phyloP scores from a whole-genome alignment of 2,113 vertebrate genomes.

The Malurus melanocephalus region DNA sequence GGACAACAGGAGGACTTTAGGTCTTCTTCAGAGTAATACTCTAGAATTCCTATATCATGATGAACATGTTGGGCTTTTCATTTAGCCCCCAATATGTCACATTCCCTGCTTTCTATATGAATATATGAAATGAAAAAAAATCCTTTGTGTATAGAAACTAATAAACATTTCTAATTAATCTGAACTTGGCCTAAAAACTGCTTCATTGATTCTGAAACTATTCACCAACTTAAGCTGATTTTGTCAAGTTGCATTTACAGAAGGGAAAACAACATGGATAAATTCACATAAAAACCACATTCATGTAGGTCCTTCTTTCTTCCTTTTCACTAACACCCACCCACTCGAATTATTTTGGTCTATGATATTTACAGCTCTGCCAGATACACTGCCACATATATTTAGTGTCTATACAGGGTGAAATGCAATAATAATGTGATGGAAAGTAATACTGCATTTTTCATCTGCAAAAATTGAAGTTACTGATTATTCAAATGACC shows the following conservation, averaged over 20 bases:
- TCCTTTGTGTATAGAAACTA: not conserved
- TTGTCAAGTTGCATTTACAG: not conserved
- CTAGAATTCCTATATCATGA: not conserved
- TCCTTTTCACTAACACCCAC: slow-evolving; percentile 9
- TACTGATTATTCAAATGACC: not conserved
- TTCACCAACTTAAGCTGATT: not conserved
- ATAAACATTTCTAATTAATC: not conserved
- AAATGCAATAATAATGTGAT: not conserved
- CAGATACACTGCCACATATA: not conserved
- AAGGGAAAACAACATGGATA: not conserved
- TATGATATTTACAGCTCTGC: slow-evolving; percentile 19
- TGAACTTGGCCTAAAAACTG: not conserved
- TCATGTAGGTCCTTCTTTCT: not conserved
- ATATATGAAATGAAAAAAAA: not conserved
- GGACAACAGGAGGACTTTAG: not conserved
- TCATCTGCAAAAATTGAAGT: not conserved
- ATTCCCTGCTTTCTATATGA: not conserved
- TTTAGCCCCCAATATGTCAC: not conserved
- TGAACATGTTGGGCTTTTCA: not conserved
- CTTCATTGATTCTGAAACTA: not conserved
- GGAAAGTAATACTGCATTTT: not conserved
- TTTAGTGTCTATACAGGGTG: not conserved
- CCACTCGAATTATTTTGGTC: slow-evolving; percentile 40
- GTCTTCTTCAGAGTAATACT: not conserved
- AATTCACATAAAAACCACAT: not conserved